Conservation (phyloP, 2,797 vertebrate species). For the Argya squamiceps region DNA sequence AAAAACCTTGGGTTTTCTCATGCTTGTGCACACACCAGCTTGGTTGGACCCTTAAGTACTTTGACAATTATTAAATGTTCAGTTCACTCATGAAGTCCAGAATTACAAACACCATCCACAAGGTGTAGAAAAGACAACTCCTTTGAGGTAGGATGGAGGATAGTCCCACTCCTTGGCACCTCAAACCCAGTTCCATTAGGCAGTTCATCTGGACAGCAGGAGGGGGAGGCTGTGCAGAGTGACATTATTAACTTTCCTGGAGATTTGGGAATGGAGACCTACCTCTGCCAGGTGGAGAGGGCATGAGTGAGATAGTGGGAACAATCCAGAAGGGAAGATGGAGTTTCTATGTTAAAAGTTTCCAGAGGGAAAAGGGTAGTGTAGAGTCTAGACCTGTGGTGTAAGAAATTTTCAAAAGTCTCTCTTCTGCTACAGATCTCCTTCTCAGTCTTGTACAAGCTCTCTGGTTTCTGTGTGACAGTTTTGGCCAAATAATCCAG, state of each 20-base stretch:
- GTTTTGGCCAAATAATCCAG: background rate
- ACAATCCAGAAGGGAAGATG: background rate
- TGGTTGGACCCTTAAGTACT: background rate
- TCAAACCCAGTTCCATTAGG: background rate
- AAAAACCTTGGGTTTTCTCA: background rate
- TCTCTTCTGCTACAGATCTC: background rate
- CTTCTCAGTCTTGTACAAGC: background rate
- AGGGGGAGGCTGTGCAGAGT: background rate
- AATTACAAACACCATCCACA: background rate
- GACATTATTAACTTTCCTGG: background rate
- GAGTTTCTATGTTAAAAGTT: background rate
- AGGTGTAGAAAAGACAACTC: background rate
- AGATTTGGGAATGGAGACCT: background rate
- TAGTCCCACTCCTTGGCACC: background rate
- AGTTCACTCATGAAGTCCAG: background rate
- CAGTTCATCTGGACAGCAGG: background rate
- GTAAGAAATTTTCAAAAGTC: background rate
- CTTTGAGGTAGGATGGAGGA: background rate
- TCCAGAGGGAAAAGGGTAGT: background rate
- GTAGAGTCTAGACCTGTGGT: rapidly evolving
- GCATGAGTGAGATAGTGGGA: background rate
- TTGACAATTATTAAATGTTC: background rate
- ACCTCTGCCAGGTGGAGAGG: background rate
- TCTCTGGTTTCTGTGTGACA: background rate
- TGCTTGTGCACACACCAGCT: background rate